Conservation (phyloP, 2,113 vertebrate species). For the Bostrychus sinensis region DNA sequence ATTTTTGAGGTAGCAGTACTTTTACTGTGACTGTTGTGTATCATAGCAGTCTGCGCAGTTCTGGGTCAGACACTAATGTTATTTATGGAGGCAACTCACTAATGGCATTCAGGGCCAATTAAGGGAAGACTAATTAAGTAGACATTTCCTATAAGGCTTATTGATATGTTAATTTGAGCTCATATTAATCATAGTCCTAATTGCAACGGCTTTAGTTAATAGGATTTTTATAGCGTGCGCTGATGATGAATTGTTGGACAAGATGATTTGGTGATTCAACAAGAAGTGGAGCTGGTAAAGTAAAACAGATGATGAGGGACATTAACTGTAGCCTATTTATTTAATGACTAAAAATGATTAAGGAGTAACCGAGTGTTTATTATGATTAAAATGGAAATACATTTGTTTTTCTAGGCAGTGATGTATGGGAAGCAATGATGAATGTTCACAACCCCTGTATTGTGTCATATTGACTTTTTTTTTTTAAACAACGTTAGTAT, state of each 20-base stretch:
- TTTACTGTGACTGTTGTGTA: slow-evolving; percentile 12
- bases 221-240: slow-evolving; percentile 43
- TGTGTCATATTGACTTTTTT: too few species aligned
- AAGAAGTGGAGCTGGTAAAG: slow-evolving; percentile 1
- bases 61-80: slow-evolving; percentile 31
- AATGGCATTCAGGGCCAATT: slow-evolving; percentile 73
- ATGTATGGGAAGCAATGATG: not conserved
- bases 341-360: not conserved
- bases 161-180: slow-evolving; percentile 72
- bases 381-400: not conserved
- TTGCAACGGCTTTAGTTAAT: slow-evolving; percentile 50
- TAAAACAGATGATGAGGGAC: not conserved
- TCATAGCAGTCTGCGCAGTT: slow-evolving; percentile 42
- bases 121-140: slow-evolving; percentile 74
- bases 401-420: not conserved
- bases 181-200: slow-evolving; percentile 67
- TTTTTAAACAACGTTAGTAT: not conserved
- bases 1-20: too few species aligned
- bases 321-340: not conserved
- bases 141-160: slow-evolving; percentile 74
- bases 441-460: too few species aligned
- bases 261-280: slow-evolving; percentile 15
- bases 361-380: not conserved
- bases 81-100: slow-evolving; percentile 62
- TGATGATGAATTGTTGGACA: slow-evolving; percentile 42